phyloP scores from a whole-genome alignment of 1,140 invertebrate species.

The Listronotus oregonensis region DNA sequence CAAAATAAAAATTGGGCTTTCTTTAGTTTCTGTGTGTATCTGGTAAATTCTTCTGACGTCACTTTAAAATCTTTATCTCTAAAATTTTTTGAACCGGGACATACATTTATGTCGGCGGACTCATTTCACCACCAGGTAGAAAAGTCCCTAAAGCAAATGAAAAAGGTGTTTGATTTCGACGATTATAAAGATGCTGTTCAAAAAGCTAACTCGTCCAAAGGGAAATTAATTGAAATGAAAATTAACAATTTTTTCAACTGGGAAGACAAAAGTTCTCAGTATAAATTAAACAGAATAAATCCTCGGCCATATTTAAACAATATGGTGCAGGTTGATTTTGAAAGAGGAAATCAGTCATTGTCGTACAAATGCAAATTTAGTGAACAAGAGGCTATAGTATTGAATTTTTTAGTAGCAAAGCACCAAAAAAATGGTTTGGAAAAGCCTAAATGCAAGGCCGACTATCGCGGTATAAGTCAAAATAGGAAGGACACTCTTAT shows the following conservation, averaged over 20 bases:
- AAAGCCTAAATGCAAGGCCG: not conserved
- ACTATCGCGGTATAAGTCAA: not conserved
- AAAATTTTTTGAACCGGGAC: constrained; percentile 34
- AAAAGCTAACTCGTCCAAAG: constrained; percentile 10
- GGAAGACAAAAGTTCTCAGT: constrained; percentile 4
- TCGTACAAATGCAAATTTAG: too few species aligned
- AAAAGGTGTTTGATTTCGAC: constrained; percentile 48
- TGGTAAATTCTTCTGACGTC: constrained; percentile 9
- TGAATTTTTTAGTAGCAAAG: too few species aligned
- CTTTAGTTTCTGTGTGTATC: constrained; percentile 13
- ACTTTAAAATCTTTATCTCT: not conserved
- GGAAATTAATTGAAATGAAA: not conserved
- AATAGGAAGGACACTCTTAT: too few species aligned
- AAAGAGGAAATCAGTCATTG: constrained; percentile 1
- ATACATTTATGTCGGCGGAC: constrained; percentile 50
- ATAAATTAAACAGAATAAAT: constrained; percentile 5
- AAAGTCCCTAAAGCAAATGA: constrained; percentile 34
- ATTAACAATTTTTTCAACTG: not conserved
- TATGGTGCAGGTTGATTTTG: constrained; percentile 1
- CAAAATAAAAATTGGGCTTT: constrained; percentile 47
- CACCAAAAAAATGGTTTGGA: too few species aligned
- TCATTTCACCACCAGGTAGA: constrained; percentile 50
- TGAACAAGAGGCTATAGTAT: too few species aligned
- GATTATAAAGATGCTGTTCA: constrained; percentile 42
- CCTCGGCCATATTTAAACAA: not conserved